Evolutionary conservation across 2,888 invertebrate species (phyloP).

Genomic region (Hybos culiciformis): DNA sequence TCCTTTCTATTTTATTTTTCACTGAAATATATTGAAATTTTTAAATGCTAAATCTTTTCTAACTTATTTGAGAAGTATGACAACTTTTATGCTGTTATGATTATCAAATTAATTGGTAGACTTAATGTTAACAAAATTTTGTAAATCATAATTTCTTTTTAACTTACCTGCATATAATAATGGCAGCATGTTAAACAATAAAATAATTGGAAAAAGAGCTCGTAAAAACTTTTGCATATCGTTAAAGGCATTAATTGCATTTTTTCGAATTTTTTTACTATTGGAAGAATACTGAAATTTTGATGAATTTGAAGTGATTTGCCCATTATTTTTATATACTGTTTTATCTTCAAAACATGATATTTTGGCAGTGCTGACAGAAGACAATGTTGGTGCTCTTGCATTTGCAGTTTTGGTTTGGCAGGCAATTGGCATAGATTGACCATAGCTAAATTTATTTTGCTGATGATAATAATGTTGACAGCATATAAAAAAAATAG

Average conservation of each 20-base stretch:
- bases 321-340: slow-evolving; percentile 14
- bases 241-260: slow-evolving; percentile 20
- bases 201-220: slow-evolving; percentile 31
- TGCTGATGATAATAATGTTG: background rate
- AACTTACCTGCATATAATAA: slow-evolving; percentile 36
- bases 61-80: no score
- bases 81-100: no score
- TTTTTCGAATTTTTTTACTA: slow-evolving; percentile 10
- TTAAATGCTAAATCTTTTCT: no score
- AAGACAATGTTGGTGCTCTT: slow-evolving; percentile 7
- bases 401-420: slow-evolving; percentile 12
- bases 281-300: no score
- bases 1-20: no score
- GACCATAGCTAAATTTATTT: background rate
- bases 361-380: slow-evolving; percentile 1
- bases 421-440: slow-evolving; percentile 12
- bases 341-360: slow-evolving; percentile 3
- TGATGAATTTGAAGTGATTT: slow-evolving; percentile 16
- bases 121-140: no score
- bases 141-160: no score
- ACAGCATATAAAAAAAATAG: slow-evolving; percentile 8
- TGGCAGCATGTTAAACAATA: slow-evolving; percentile 36
- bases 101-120: no score
- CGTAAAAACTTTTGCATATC: slow-evolving; percentile 31
- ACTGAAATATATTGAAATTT: no score